Conservation (phyloP, 2,888 invertebrate species). For the Aelia acuminata region DNA sequence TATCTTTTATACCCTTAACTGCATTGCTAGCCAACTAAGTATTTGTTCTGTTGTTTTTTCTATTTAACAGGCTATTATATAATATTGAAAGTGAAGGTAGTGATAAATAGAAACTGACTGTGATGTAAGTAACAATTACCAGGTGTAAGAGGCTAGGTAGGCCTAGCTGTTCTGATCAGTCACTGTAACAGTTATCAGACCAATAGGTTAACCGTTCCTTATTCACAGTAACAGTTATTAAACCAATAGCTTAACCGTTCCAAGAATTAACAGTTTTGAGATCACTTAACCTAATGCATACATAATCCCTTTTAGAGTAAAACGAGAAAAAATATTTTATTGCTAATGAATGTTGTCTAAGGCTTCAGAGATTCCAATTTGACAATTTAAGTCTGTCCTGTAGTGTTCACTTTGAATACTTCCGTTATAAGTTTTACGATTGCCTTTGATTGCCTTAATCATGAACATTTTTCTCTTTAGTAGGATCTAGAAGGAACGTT, state of each 20-base stretch:
- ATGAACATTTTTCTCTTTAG: too few relatives aligned
- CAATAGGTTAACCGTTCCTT: not conserved
- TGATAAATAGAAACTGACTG: slow-evolving; percentile 38
- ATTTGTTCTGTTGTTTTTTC: not conserved
- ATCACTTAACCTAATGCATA: not conserved
- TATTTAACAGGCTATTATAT: slow-evolving; percentile 9
- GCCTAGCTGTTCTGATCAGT: not conserved
- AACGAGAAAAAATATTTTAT: not conserved
- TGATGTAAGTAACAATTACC: slow-evolving; percentile 46
- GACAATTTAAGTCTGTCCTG: too few relatives aligned
- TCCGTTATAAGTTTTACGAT: too few relatives aligned
- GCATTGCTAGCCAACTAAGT: not conserved
- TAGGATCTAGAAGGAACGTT: too few relatives aligned
- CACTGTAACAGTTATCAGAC: not conserved
- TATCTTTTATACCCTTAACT: not conserved
- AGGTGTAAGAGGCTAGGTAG: slow-evolving; percentile 10
- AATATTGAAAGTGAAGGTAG: slow-evolving; percentile 46
- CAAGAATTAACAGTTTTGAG: not conserved
- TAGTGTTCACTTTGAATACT: too few relatives aligned
- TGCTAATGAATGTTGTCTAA: too few relatives aligned
- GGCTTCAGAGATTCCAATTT: too few relatives aligned
- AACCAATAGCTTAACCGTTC: not conserved
- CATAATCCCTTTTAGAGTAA: not conserved
- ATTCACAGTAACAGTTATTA: not conserved
- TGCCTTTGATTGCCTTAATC: too few relatives aligned